Conservation (phyloP, 2,113 vertebrate genomes). For the Bettongia penicillata region DNA sequence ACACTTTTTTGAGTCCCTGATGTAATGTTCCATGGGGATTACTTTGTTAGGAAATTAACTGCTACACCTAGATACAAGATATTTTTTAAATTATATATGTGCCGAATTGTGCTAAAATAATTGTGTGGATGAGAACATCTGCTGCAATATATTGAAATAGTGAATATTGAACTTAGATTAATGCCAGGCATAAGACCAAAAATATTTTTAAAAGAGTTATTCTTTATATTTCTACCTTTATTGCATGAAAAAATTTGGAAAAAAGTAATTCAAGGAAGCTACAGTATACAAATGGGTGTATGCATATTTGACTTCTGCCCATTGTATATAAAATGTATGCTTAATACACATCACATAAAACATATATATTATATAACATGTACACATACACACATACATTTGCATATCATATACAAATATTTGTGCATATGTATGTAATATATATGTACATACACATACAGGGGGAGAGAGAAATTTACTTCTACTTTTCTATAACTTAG, state of each 20-base stretch:
- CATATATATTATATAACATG: no score
- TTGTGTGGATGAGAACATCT: slow-evolving; percentile 74
- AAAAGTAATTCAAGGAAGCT: slow-evolving; percentile 45
- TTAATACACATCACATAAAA: no score
- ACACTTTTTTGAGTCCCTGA: not conserved
- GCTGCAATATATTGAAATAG: slow-evolving; percentile 76
- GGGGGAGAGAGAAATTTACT: no score
- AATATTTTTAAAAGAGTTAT: slow-evolving; percentile 11
- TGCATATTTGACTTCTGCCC: no score
- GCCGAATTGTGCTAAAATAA: slow-evolving; percentile 77
- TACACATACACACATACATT: no score
- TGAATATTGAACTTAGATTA: slow-evolving; percentile 74
- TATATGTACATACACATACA: no score
- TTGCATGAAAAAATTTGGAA: slow-evolving; percentile 61
- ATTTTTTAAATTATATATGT: slow-evolving; percentile 75
- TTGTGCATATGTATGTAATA: no score
- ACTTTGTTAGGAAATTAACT: slow-evolving; percentile 77
- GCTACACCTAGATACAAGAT: slow-evolving; percentile 63
- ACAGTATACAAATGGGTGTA: not conserved
- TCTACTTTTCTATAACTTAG: not conserved
- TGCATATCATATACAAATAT: no score
- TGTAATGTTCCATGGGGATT: slow-evolving; percentile 73
- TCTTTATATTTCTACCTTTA: slow-evolving; percentile 53
- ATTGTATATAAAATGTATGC: not conserved
- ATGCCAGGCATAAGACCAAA: slow-evolving; percentile 71